Base-by-base conservation (phyloP, 1,140 invertebrate species). In the Drosophila teissieri region DNA sequence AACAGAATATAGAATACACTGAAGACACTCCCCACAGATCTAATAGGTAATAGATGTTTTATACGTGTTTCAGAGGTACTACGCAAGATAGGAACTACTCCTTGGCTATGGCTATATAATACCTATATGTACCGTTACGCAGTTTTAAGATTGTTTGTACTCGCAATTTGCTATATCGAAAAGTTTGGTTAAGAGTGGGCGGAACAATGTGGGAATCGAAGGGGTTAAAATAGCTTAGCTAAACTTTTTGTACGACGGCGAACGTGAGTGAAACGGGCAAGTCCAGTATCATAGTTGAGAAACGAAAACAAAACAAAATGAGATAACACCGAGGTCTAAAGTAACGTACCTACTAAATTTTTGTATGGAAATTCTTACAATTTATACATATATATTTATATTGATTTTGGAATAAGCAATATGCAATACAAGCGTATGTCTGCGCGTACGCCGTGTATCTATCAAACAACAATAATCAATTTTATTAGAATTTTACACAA, bases 351-450 rank as follows among this genome's bases (percentile, higher is more conserved):
- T 91, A 91, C 89, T 91, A 88, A 91, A 91, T 77, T 91, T 91
- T 91, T 91, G 81, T 90, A 91, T 91, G 90, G 70, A 84, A 91
- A 88, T 91, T 91, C 90, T 91, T 91, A 91, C 85, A 83, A 91
- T 91, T 91, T 91, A 91, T 91, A 86, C 81, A 85, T 85, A 85
- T 88, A 88, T 88, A 90, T 91, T 91, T 90, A 80, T 91, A 91
- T 91, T 91, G 89, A 89, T 83, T 91, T 90, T 86, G 79, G 74
- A 84, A 84, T 80, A 91, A 91, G 89, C 85, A 91, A 90, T 91
- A 86, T 86, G 77, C 63, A 84, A 80, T 84, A 80, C 78, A 81
- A 64, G 60, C 60, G 70, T 74, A 74, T 58, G 62, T 76, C 73
- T 76, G 73, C 73, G 72, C 69, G 75, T 68, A 67, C 63, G 80